Base-by-base conservation (phyloP, 2,888 invertebrate genomes). In the Hartigia nigra region DNA sequence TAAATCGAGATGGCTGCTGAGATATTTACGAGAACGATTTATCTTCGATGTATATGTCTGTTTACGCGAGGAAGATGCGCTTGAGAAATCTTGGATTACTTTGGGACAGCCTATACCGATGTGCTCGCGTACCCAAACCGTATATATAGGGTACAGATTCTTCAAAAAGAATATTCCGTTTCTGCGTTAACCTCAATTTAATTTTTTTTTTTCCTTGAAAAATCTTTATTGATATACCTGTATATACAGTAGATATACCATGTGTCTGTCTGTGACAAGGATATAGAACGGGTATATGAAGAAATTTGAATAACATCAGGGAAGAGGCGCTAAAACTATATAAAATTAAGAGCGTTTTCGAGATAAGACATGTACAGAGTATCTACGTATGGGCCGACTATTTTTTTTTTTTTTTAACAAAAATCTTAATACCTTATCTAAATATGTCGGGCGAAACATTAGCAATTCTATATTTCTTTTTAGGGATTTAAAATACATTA, bases 401-500 rank as follows among this genome's bases (percentile, higher is more conserved):
- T 35, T 3, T 35, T 35, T 37, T 37, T 39, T 39, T 39, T 37
- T 37, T 12, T 37, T 12, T 3, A 4, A 4, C 3, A 14, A 39
- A 39, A 14, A 39, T 14, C 3, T 37, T 37, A 37, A 37, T 14
- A 12, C 12, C 12, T 0, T 37, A 37, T 12, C 4, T 1, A 12
- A 39, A 14, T 1, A 14, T 4, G 14, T 14, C 55, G 9, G 0
- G 1, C 9, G 55, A 23, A 55, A 9, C 1, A 39, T 14, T 23
- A 55, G 14, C 12, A 32, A 72, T 32, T 9, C 31, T 14, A 31
- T 72, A 31, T 31, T 70, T n/a, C 70, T 31, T 31, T 31, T 70
- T 14, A 1, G 31, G 12, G 81, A 80, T 81, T 83, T 81, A 79
- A 83, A 84, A 84, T 79, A 83, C 85, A 84, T 83, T 86, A 84